These are phyloP conservation scores for Phrynocephalus vlangalii DNA, from an alignment of 2,797 vertebrate species.

Conservation along the genomic window DNA sequence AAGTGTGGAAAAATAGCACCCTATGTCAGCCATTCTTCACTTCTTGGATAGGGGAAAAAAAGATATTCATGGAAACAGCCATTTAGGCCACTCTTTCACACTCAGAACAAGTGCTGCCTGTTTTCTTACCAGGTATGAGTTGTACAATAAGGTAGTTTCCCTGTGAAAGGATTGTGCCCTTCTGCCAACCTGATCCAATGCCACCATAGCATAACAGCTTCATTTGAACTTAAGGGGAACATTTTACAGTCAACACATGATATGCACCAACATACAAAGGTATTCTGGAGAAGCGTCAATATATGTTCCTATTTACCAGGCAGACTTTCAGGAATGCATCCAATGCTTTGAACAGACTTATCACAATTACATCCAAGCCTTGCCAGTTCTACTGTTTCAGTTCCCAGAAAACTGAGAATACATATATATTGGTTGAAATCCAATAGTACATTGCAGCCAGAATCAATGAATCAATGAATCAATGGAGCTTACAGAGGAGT, in stretches of 20 bases:
- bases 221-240: neutral
- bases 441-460: no score
- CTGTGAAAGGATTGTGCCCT: constrained; percentile 13
- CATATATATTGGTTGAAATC: neutral
- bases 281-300: constrained; percentile 1
- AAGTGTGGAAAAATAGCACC: constrained; percentile 73
- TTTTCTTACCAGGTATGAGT: constrained; percentile 39
- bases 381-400: neutral
- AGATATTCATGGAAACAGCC: constrained; percentile 69
- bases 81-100: constrained; percentile 76
- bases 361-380: constrained; percentile 13
- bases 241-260: constrained; percentile 22
- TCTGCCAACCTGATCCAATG: constrained; percentile 2
- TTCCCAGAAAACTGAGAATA: constrained; percentile 17
- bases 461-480: no score
- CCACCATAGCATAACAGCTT: neutral
- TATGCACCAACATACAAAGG: constrained; percentile 9
- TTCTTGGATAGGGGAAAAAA: constrained; percentile 62
- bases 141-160: constrained; percentile 6
- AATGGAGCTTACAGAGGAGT: no score
- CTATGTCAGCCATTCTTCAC: constrained; percentile 72
- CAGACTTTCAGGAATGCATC: constrained; percentile 18
- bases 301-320: constrained; percentile 17
- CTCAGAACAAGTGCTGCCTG: constrained; percentile 76
- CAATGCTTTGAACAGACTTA: neutral